Base-by-base conservation (phyloP, 2,888 invertebrate species). In the Agriopis leucophaearia region DNA sequence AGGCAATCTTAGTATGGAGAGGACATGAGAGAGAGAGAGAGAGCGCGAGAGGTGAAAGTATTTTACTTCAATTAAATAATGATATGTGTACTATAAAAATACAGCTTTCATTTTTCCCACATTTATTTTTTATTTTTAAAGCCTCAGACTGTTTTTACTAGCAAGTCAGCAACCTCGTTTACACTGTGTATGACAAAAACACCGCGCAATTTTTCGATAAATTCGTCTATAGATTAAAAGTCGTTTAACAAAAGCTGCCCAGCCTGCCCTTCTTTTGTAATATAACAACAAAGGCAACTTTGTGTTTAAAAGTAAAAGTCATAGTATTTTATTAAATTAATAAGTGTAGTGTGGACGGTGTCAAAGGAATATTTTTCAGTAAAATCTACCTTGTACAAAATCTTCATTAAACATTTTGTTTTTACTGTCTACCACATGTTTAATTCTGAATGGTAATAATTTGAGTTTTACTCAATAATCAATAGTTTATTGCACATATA, bases 151-250 rank as follows among this genome's bases (percentile, higher is more conserved):
- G 79, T 83, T 81, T 84, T 83, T 80, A 82, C 83, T 82, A 80
- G 64, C 71, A 61, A 78, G 81, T 77, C 82, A 81, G 40, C 18
- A 81, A 58, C 75, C 78, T 78, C 78, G 81, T 78, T 80, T 78
- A 78, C 79, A 78, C 75, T 74, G 73, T 16, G 68, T 70, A 76
- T 74, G 77, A 75, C 74, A 80, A 82, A 85, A 86, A 84, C 80
- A 73, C 66, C 66, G 73, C 74, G 73, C 74, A 79, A 83, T 84
- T 81, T 84, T 84, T 83, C 81, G 83, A 87, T 86, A 78, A 78
- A 78, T 79, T 78, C 70, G 40, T 74, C 78, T 76, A 73, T 73
- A 78, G 74, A 75, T 80, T 75, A 78, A 81, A 81, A 78, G 52
- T 75, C 52, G 71, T 74, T 78, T 74, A 60, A 67, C 72, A 75